Evolutionary conservation across 2,113 vertebrate genomes (phyloP), one percentile per base, ranked within the genome.

Genomic region (Equus przewalskii): DNA sequence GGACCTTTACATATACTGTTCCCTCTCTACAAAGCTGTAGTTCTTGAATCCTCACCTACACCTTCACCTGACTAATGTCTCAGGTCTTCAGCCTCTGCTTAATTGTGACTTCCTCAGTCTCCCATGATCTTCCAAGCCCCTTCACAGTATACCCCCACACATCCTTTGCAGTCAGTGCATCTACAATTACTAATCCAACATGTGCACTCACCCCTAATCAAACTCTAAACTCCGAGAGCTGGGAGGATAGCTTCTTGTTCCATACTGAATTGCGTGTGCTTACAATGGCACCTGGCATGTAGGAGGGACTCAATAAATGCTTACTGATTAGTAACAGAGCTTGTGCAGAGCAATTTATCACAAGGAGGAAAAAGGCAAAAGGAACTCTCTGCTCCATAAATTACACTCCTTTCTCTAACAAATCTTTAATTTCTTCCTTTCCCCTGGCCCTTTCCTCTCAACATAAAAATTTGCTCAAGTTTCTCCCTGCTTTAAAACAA

Each of bases 401-500:
- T 46, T 65, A 83, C 11, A 65, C 22, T 58, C 5, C 18, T 76
- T 73, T 87, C 69, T 89, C 65, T 84, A 83, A 83, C 15, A 19
- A 93, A 67, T 18, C n/a, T 95, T 88, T 90, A 83, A 80, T 21
- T 7, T 62, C 51, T 80, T 85, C 65, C 85, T 79, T 72, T 81
- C 49, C 67, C 21, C 19, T 64, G 58, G 30, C 24, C 19, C n/a
- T 93, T 93, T 89, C 44, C 30, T 94, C 36, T 81, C 65, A 87
- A 87, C 21, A 73, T 33, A 81, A 13, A 91, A 92, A 90, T 56
- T 80, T 15, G 9, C 11, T 75, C 18, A 84, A 28, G 58, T 70
- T 21, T 96, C 46, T 97, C 54, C 14, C 36, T 86, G 51, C 13
- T 87, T 97, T 94, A 70, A 62, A 89, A 88, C 46, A 88, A 91